phyloP scores from a whole-genome alignment of 1,140 invertebrate species.

The Lordiphosa stackelbergi region DNA sequence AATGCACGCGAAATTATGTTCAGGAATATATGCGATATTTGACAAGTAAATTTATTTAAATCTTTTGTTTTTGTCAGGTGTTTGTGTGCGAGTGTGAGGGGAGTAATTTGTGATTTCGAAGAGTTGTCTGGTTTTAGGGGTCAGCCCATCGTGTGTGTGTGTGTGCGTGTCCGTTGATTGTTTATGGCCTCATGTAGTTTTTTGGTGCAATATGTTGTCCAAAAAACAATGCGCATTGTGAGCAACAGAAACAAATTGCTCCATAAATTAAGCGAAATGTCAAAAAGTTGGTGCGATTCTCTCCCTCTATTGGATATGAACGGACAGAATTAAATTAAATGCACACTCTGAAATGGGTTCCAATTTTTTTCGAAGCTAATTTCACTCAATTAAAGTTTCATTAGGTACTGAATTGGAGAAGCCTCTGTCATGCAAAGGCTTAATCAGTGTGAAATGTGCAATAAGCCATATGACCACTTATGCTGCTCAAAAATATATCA shows the following conservation, averaged over 20 bases:
- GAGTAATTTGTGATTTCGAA: constrained; percentile 58
- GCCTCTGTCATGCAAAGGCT: too few relatives aligned
- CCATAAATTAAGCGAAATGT: constrained; percentile 54
- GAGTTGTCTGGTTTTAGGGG: constrained; percentile 62
- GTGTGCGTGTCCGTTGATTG: constrained; percentile 46
- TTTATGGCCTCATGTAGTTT: constrained; percentile 47
- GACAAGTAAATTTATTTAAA: constrained; percentile 62
- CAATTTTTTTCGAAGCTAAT: constrained; percentile 1
- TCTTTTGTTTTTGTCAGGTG: constrained; percentile 51
- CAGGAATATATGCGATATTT: constrained; percentile 17
- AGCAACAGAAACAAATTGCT: constrained; percentile 41
- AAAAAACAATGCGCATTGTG: constrained; percentile 31
- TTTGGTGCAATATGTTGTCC: constrained; percentile 41
- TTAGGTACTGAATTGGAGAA: too few relatives aligned
- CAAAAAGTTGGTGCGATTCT: constrained; percentile 44
- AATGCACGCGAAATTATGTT: constrained; percentile 61
- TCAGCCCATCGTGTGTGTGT: constrained; percentile 39
- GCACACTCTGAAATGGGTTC: constrained; percentile 3
- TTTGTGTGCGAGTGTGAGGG: constrained; percentile 14
- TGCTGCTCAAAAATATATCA: too few relatives aligned
- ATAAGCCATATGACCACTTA: too few relatives aligned
- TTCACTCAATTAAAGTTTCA: not conserved
- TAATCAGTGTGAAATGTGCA: too few relatives aligned
- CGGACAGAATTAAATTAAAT: constrained; percentile 32
- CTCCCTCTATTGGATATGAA: too few relatives aligned